These are phyloP conservation scores for Epizoanthus stellaris DNA, from an alignment of 92 coral and sea anemone genomes.

Conservation along the genomic window DNA sequence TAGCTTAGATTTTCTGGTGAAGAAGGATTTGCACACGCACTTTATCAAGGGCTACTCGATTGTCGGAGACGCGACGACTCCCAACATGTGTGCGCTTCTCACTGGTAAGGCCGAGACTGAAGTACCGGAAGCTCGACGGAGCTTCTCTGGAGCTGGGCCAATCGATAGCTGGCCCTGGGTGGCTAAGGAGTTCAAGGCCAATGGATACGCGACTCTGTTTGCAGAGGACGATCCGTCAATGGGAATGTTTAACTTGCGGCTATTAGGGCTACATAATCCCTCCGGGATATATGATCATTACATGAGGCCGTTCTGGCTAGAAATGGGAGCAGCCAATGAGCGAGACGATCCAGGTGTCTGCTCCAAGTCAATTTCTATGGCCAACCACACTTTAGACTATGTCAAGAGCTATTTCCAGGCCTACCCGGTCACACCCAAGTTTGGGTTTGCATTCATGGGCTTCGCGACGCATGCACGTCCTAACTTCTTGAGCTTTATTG, in stretches of 20 bases:
- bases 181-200: constrained; percentile 69
- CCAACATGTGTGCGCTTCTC: constrained; percentile 88
- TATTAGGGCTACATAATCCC: constrained; percentile 69
- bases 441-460: constrained; percentile 77
- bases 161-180: constrained; percentile 97
- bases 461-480: constrained; percentile 85
- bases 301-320: constrained; percentile 89
- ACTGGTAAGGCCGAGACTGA: constrained; percentile 80
- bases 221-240: constrained; percentile 86
- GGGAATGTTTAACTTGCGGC: constrained; percentile 81
- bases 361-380: constrained; percentile 76
- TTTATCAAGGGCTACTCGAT: constrained; percentile 79
- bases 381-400: constrained; percentile 85
- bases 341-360: constrained; percentile 88
- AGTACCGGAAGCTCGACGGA: constrained; percentile 80
- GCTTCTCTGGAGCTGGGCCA: constrained; percentile 62
- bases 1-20: constrained; percentile 64
- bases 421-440: constrained; percentile 78
- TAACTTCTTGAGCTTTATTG: constrained; percentile 75
- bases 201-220: constrained; percentile 79
- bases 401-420: constrained; percentile 73
- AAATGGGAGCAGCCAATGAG: constrained; percentile 58
- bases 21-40: constrained; percentile 61
- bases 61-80: constrained; percentile 93
- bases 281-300: constrained; percentile 74